These are phyloP conservation scores for Chloroceryle inda DNA, from an alignment of 2,797 vertebrate species.

Conservation along the genomic window DNA sequence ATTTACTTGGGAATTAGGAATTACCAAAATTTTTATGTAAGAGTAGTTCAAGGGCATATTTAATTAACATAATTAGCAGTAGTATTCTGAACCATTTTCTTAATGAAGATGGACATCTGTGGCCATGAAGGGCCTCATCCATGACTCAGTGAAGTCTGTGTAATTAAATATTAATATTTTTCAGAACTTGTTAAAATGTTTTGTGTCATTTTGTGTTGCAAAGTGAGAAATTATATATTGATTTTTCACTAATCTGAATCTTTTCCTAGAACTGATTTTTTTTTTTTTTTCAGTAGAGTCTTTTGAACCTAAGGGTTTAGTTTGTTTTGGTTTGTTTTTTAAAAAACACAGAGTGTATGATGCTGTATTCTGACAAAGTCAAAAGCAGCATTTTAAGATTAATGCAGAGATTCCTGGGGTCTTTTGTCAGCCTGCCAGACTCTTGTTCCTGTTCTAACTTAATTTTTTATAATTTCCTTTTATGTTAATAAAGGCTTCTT, in stretches of 20 bases:
- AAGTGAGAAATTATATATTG: background rate
- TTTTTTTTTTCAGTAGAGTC: conserved; percentile 22
- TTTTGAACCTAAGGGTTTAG: background rate
- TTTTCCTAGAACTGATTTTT: conserved; percentile 21
- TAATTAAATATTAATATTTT: conserved; percentile 28
- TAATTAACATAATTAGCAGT: background rate
- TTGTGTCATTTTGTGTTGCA: background rate
- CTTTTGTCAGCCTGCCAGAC: conserved; percentile 59
- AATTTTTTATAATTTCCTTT: conserved; percentile 74
- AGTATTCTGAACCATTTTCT: background rate
- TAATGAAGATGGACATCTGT: background rate
- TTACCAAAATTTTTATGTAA: background rate
- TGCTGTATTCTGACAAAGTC: conserved; percentile 50
- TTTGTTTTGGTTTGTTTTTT: background rate
- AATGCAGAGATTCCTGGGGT: conserved; percentile 59
- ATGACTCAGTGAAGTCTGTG: background rate
- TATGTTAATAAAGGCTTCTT: conserved; percentile 70
- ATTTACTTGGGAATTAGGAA: background rate
- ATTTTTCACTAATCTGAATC: conserved; percentile 41
- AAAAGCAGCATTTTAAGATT: conserved; percentile 51
- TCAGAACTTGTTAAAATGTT: background rate
- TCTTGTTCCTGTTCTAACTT: conserved; percentile 64
- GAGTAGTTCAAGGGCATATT: background rate
- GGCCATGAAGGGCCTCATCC: background rate
- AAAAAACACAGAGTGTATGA: conserved; percentile 10